A percentile compares a stretch with the other conserved stretches of the same genome.
Conservation (phyloP, 1,140 invertebrate species). For the Scaptomyza graminum region DNA sequence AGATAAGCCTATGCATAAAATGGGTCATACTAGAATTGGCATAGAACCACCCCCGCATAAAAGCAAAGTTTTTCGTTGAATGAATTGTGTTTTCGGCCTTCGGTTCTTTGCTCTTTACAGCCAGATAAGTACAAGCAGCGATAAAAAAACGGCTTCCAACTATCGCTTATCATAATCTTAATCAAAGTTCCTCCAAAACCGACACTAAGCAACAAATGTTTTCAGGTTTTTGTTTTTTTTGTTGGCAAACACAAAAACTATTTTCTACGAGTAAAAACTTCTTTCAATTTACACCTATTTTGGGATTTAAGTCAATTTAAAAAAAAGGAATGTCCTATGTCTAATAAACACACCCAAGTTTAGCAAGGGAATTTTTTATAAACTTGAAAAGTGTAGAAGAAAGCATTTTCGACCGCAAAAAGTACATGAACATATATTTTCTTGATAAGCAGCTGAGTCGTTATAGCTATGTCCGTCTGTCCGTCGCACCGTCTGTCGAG, state of each 20-base stretch:
- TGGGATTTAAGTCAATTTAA: no score
- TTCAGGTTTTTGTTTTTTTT: no score
- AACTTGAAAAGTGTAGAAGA: no score
- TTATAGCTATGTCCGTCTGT: no score
- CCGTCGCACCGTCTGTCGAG: no score
- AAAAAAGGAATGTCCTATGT: no score
- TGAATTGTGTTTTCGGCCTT: neutral
- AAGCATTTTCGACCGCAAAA: no score
- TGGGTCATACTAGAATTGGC: slow-evolving; percentile 12
- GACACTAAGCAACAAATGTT: slow-evolving; percentile 1
- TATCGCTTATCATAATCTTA: slow-evolving; percentile 24
- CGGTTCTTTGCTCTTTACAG: neutral
- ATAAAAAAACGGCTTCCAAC: slow-evolving; percentile 4
- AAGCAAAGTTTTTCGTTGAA: neutral
- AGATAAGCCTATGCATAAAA: slow-evolving; percentile 23
- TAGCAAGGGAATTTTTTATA: no score
- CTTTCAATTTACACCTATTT: neutral
- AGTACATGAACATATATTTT: no score
- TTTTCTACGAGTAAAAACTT: neutral
- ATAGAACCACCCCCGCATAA: neutral
- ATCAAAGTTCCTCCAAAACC: neutral
- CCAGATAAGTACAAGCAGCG: slow-evolving; percentile 1
- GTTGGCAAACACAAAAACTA: no score
- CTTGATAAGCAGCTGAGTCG: no score
- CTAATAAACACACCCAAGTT: no score